These are phyloP conservation scores for Tauraco hartlaubi DNA, from an alignment of 2,797 vertebrate species.

Conservation along the genomic window DNA sequence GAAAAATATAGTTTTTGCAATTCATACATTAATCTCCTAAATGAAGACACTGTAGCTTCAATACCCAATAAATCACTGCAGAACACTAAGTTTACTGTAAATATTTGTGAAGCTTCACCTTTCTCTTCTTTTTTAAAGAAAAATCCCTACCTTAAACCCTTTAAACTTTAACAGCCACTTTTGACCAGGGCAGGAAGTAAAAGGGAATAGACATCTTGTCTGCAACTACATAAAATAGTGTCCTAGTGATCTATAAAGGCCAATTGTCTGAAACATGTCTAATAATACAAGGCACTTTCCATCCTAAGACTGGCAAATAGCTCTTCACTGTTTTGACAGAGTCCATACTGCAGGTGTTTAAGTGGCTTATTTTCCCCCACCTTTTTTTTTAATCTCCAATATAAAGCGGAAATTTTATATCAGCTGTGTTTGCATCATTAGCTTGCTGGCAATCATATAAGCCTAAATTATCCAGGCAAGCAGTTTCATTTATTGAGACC, in stretches of 20 bases:
- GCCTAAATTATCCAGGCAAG: constrained; percentile 72
- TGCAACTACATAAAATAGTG: neutral
- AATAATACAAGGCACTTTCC: neutral
- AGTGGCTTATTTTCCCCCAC: neutral
- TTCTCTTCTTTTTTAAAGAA: neutral
- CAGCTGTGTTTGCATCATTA: constrained; percentile 73
- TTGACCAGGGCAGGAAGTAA: neutral
- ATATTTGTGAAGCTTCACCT: neutral
- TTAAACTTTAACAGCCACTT: neutral
- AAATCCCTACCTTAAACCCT: neutral
- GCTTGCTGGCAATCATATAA: constrained; percentile 67
- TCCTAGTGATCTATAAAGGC: neutral
- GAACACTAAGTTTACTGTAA: neutral
- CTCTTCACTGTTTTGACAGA: neutral
- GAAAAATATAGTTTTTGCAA: neutral
- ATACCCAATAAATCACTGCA: neutral
- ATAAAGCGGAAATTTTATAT: constrained; percentile 64
- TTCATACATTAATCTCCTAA: neutral
- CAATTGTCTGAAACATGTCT: neutral
- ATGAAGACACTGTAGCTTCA: neutral
- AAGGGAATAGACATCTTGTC: neutral
- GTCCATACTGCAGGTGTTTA: constrained; percentile 15
- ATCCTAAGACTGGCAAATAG: neutral
- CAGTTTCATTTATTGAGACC: constrained; percentile 63
- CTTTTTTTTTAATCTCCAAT: neutral